Evolutionary conservation across 2,888 invertebrate species (phyloP), one percentile per base, ranked within the genome.

Genomic region (Hirtodrosophila duncani): DNA sequence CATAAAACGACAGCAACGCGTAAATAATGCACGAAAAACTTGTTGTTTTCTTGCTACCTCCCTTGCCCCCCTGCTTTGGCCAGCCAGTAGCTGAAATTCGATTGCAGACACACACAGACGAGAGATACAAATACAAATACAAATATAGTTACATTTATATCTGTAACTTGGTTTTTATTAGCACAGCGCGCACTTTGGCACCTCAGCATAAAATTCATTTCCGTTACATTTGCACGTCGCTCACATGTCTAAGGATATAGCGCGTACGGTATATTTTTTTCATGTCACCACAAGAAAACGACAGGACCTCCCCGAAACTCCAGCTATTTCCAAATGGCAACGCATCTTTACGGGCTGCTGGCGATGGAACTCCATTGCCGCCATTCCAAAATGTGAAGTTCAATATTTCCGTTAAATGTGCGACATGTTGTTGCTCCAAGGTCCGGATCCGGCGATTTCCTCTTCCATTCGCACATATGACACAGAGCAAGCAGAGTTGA

Each of bases 21-120:
- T 79, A 75, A 72, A 72, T 79, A 72, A 79, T 72, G 78, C 72
- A 71, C 64, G 57, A 55, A 71, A 64, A 67, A 79, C 60, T 75
- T 71, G 60, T 72, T 61, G 46, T 45, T 69, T 55, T 72, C 58
- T 48, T 58, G 29, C 27, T 24, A 34, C 3, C 26, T 7, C 24
- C 1, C 6, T n/a, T n/a, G 24, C 1, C 1, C 6, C 8, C 21
- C 10, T 14, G 14, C 13, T 6, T 3, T 8, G 11, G 7, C 13
- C 10, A 27, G 9, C 20, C n/a, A n/a, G n/a, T n/a, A n/a, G n/a
- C n/a, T n/a, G n/a, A n/a, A n/a, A 41, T 52, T 52, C 50, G 51
- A 52, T 39, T 52, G 41, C 52, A 41, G 9, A 3, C 18, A 17
- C 20, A 29, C 14, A 29, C 27, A n/a, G 8, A 13, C 30, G n/a